Base-by-base conservation (phyloP, 2,113 vertebrate species). In the Mastomys coucha region DNA sequence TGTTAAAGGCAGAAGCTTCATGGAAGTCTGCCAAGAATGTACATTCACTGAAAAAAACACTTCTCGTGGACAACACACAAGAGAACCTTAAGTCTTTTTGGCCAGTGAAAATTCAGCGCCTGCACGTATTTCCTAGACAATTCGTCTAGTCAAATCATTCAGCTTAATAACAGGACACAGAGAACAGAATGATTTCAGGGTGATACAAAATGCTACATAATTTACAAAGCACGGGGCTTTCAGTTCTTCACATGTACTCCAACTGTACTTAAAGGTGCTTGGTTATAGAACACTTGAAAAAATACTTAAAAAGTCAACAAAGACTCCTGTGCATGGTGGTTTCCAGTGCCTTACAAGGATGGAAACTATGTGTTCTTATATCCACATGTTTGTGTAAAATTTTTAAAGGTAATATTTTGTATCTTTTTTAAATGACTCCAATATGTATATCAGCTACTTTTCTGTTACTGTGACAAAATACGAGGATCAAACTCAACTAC, bases 331-430 rank as follows among this genome's bases (percentile, higher is more conserved):
- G 33, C 14, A 13, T 5, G 58, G 28, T 19, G 10, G 51, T 58
- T 91, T 56, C n/a, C 65, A 67, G 53, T 58, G 51, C 33, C 36
- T 42, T 73, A 28, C 12, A 93, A 19, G 45, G 16, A 81, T 36
- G 17, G 73, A 88, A 85, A 56, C n/a, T 13, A 53, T 11, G 3
- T 51, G 36, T 82, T 76, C 53, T 91, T 75, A 72, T 69, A 24
- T 39, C 60, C 36, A 91, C 33, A 33, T 26, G 49, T 82, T 89
- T 89, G 88, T 94, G 65, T 89, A 94, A 89, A 39, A 93, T 86
- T 91, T 3, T 3, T 36, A 45, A 84, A 95, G 85, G 51, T 90
- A 92, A 84, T 84, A 42, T 70, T 76, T 89, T 72, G 76, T 51
- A 51, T 36, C 67, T 84, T 93, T 80, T 45, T 10, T 4, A 19